A percentile compares a stretch with the other conserved stretches of the same genome.
Conservation (phyloP, 2,888 invertebrate species). For the Megaustenia siamemsis region DNA sequence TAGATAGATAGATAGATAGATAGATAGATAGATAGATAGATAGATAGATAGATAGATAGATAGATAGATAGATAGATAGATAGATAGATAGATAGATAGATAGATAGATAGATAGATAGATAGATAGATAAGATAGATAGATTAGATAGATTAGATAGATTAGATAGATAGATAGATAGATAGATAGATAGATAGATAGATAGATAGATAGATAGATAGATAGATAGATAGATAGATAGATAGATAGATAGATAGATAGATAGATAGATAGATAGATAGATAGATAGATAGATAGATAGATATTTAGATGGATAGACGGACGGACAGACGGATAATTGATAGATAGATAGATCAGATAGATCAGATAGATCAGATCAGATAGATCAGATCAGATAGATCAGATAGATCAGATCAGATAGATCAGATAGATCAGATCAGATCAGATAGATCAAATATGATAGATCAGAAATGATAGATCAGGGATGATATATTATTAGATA, state of each 20-base stretch:
- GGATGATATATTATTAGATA: no score
- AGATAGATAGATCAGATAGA: background rate
- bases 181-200: background rate
- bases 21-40: background rate
- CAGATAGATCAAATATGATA: no score
- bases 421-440: no score
- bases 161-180: no score
- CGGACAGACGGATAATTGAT: background rate
- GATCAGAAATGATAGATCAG: no score
- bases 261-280: background rate
- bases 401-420: no score
- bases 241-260: slow-evolving; percentile 3
- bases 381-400: no score
- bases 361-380: no score
- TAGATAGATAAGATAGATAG: background rate
- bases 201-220: background rate
- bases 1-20: background rate
- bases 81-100: background rate
- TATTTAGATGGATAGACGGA: background rate
- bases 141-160: no score
- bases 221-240: slow-evolving; percentile 4
- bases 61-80: background rate
- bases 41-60: background rate
- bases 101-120: background rate
- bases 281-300: background rate